Conservation (phyloP, 1,140 invertebrate species). For the Antheraea mylitta region DNA sequence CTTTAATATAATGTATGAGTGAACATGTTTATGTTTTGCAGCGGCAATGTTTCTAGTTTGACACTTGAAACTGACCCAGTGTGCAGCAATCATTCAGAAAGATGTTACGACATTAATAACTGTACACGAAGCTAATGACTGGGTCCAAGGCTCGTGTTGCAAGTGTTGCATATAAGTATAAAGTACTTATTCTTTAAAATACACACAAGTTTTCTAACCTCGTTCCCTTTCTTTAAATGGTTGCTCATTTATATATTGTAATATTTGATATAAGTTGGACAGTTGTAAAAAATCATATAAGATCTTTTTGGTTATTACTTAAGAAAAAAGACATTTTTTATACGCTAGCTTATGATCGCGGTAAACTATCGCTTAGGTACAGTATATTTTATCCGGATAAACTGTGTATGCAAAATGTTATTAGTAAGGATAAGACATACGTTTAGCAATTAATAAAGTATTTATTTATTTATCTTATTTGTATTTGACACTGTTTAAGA, state of each 20-base stretch:
- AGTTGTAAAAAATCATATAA: not conserved
- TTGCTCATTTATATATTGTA: slow-evolving; percentile 11
- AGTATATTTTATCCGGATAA: no score
- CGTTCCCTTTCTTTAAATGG: slow-evolving; percentile 45
- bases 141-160: slow-evolving; percentile 38
- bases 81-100: slow-evolving; percentile 20
- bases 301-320: not conserved
- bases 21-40: not conserved
- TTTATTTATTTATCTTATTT: no score
- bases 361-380: no score
- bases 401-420: no score
- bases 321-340: no score
- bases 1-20: not conserved
- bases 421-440: no score
- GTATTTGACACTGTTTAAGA: no score
- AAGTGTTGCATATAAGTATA: slow-evolving; percentile 40
- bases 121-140: slow-evolving; percentile 36
- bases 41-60: not conserved
- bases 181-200: slow-evolving; percentile 27
- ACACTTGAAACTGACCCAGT: slow-evolving; percentile 4
- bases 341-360: no score
- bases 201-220: slow-evolving; percentile 53
- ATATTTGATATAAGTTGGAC: not conserved
- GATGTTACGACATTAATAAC: slow-evolving; percentile 42
- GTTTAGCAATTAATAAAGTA: no score